A percentile compares a stretch with the other conserved stretches of the same genome.
phyloP scores from a whole-genome alignment of 2,113 vertebrate genomes.

The Apodemus speciosus region DNA sequence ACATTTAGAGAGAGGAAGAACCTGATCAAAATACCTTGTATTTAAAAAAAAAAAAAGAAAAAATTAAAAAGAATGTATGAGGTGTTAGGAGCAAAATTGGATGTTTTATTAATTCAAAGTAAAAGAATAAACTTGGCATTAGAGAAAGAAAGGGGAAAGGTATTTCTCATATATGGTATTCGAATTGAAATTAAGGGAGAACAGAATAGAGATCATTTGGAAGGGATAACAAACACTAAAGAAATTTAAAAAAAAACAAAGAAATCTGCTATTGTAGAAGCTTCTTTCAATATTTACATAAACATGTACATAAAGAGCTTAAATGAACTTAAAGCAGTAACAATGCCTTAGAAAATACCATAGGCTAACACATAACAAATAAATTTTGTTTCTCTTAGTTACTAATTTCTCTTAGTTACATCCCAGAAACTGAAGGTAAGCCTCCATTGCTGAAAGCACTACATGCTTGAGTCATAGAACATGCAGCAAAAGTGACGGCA shows the following conservation, averaged over 20 bases:
- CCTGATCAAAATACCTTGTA: neutral
- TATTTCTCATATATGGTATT: too few species aligned
- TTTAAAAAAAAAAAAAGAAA: neutral
- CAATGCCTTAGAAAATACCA: neutral
- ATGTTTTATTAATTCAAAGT: neutral
- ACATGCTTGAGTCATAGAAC: neutral
- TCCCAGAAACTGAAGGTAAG: neutral
- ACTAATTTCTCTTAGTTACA: neutral
- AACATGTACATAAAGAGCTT: neutral
- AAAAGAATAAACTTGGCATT: rapidly evolving
- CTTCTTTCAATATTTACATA: neutral
- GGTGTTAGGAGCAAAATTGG: neutral
- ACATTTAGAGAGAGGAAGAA: neutral
- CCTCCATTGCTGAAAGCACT: neutral
- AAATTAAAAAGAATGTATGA: neutral
- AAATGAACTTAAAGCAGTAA: neutral
- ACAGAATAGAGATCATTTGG: neutral
- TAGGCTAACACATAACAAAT: neutral
- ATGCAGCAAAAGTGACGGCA: neutral
- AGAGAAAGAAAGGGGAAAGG: neutral
- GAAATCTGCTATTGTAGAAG: neutral
- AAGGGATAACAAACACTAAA: neutral
- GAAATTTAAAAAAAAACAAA: neutral
- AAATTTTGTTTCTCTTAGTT: neutral
- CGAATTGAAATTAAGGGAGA: neutral